Percentiles rank a stretch among this genome's conserved stretches.
Conservation (phyloP, 2,113 vertebrate genomes). For the Siphamia tubifer region DNA sequence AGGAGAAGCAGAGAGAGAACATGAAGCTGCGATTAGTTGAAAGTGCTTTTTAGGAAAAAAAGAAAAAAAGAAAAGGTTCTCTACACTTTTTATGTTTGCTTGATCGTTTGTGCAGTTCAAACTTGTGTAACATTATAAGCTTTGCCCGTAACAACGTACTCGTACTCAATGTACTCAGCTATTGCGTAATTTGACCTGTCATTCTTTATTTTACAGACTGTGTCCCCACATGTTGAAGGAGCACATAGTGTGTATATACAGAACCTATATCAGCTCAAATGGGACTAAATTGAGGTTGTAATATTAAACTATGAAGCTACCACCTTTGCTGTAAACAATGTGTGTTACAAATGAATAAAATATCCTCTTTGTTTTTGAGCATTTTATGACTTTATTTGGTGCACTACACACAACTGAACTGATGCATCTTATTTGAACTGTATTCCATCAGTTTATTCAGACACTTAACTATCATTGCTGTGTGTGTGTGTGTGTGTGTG, state of each 20-base stretch:
- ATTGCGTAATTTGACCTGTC: slow-evolving; percentile 23
- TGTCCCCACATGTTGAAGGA: slow-evolving; percentile 56
- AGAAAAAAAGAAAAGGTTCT: too few species aligned
- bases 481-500: neutral
- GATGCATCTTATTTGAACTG: too few species aligned
- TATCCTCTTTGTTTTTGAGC: neutral
- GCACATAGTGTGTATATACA: neutral
- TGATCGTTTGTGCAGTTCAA: neutral
- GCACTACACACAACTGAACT: too few species aligned
- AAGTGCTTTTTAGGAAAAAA: neutral
- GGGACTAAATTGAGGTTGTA: too few species aligned
- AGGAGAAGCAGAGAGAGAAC: neutral
- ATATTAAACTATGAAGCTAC: too few species aligned
- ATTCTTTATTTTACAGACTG: slow-evolving; percentile 52
- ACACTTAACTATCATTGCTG: neutral
- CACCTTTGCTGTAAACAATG: too few species aligned
- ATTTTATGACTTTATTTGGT: too few species aligned
- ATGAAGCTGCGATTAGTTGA: neutral
- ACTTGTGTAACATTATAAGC: slow-evolving; percentile 33
- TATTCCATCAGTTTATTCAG: neutral
- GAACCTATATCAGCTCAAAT: too few species aligned
- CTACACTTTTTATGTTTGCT: slow-evolving; percentile 11
- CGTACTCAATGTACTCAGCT: slow-evolving; percentile 1
- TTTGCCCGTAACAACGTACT: slow-evolving; percentile 6
- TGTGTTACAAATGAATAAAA: neutral